Conservation (phyloP, 2,888 invertebrate genomes). For the Caenorhabditis sulstoni region DNA sequence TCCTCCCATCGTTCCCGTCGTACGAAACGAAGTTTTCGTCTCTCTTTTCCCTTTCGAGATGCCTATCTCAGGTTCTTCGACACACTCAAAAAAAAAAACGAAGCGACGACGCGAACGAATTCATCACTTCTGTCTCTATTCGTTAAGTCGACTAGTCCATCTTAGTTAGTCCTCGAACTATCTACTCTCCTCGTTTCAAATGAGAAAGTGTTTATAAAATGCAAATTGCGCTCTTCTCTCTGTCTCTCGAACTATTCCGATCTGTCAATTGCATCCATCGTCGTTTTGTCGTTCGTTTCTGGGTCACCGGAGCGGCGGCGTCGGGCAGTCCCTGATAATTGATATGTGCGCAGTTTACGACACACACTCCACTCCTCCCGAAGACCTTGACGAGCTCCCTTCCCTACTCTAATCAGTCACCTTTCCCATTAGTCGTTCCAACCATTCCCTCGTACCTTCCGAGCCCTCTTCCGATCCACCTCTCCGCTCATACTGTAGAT, state of each 20-base stretch:
- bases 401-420: background rate
- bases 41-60: background rate
- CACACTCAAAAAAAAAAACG: background rate
- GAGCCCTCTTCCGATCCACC: conserved; percentile 31
- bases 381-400: conserved; percentile 50
- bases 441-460: no score
- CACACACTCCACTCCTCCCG: background rate
- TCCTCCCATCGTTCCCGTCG: background rate
- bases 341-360: conserved; percentile 50
- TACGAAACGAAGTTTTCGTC: background rate
- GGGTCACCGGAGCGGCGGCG: conserved; percentile 50
- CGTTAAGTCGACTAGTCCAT: background rate
- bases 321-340: conserved; percentile 44
- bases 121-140: background rate
- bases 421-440: conserved; percentile 1
- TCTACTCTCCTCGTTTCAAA: background rate
- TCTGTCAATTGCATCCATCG: conserved; percentile 23
- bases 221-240: conserved; percentile 37
- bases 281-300: conserved; percentile 37
- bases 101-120: background rate
- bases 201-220: conserved; percentile 18
- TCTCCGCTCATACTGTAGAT: conserved; percentile 20
- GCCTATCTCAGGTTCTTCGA: conserved; percentile 7
- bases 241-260: no score
- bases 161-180: background rate